phyloP scores from a whole-genome alignment of 2,888 invertebrate species.

The Auanema sp. region DNA sequence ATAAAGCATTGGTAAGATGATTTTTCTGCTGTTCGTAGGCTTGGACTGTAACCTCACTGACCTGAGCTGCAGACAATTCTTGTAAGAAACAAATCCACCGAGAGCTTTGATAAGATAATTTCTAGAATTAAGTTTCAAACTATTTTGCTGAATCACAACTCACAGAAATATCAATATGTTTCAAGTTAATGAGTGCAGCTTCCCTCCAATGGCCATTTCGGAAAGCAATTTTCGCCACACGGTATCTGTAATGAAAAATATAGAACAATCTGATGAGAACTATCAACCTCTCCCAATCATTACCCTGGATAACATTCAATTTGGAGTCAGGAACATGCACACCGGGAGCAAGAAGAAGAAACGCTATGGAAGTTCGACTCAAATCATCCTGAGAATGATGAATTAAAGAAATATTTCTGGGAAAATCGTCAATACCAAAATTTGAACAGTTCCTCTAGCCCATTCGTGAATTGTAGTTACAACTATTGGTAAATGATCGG shows the following conservation, averaged over 20 bases:
- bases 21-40: too few relatives aligned
- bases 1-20: too few relatives aligned
- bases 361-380: not conserved
- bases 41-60: too few relatives aligned
- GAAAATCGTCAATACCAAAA: not conserved
- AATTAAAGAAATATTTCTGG: not conserved
- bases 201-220: constrained; percentile 42
- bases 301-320: not conserved
- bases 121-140: not conserved
- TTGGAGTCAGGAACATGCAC: not conserved
- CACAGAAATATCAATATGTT: constrained; percentile 17
- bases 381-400: not conserved
- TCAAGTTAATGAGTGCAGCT: constrained; percentile 29
- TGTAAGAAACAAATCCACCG: too few relatives aligned
- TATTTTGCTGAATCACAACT: not conserved
- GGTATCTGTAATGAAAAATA: constrained; percentile 25
- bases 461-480: constrained; percentile 8
- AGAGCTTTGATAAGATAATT: too few relatives aligned
- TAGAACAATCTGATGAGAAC: too few relatives aligned
- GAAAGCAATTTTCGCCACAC: constrained; percentile 39
- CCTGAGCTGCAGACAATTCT: too few relatives aligned
- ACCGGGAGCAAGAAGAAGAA: constrained; percentile 10
- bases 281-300: constrained; percentile 17
- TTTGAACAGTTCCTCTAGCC: constrained; percentile 7
- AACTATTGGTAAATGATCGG: constrained; percentile 17